Conservation (phyloP, 2,113 vertebrate species). For the Laterallus jamaicensis region DNA sequence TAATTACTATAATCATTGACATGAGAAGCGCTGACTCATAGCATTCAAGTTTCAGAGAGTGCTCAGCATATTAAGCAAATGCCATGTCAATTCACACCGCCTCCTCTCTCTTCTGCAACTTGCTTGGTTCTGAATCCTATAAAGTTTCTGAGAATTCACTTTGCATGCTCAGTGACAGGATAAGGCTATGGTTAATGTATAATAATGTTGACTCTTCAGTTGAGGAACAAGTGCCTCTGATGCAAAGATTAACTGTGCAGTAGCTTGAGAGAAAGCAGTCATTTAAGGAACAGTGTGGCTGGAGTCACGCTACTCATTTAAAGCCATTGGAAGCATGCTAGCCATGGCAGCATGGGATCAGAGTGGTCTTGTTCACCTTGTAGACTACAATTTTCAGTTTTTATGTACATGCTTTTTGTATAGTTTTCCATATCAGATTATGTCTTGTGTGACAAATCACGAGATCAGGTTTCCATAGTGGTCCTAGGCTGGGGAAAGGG, state of each 20-base stretch:
- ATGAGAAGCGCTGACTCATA: slow-evolving; percentile 64
- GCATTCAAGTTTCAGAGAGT: slow-evolving; percentile 40
- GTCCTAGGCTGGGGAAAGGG: background rate
- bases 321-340: background rate
- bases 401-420: background rate
- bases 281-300: background rate
- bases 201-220: background rate
- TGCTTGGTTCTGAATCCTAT: slow-evolving; percentile 11
- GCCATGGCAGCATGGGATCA: accelerated
- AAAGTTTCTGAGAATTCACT: background rate
- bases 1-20: slow-evolving; percentile 66
- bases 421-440: background rate
- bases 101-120: slow-evolving; percentile 16
- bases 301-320: background rate
- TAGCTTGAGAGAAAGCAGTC: background rate
- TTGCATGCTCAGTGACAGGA: background rate
- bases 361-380: background rate
- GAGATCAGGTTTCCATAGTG: background rate
- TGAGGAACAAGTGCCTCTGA: background rate
- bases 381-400: background rate
- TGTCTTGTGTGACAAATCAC: background rate
- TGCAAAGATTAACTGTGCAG: background rate
- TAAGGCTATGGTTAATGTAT: background rate
- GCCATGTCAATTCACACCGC: slow-evolving; percentile 11
- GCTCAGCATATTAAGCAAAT: slow-evolving; percentile 41